These are phyloP conservation scores for Neoaliturus tenellus DNA, from an alignment of 2,888 invertebrate genomes.

Conservation along the genomic window DNA sequence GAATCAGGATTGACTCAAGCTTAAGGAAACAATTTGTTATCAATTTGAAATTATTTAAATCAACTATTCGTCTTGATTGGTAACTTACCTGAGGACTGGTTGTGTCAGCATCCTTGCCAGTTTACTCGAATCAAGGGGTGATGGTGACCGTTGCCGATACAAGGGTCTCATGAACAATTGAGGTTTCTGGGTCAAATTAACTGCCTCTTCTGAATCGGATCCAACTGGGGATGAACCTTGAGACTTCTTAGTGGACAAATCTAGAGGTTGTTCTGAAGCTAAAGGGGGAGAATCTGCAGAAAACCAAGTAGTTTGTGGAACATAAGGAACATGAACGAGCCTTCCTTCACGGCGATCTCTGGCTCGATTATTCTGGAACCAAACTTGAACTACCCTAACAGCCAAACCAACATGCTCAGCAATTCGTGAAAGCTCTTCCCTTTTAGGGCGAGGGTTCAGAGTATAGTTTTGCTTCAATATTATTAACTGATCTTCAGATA, in stretches of 20 bases:
- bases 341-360: conserved; percentile 86
- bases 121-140: conserved; percentile 73
- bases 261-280: conserved; percentile 87
- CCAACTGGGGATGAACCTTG: conserved; percentile 78
- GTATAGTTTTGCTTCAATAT: conserved; percentile 93
- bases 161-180: conserved; percentile 75
- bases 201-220: conserved; percentile 80
- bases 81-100: conserved; percentile 66
- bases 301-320: conserved; percentile 67
- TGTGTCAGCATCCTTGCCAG: conserved; percentile 74
- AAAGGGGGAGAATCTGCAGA: conserved; percentile 57
- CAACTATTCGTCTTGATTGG: too few species aligned
- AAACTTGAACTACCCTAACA: conserved; percentile 90
- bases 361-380: conserved; percentile 98
- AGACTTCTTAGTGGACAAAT: conserved; percentile 90
- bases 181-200: conserved; percentile 85
- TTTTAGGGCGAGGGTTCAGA: conserved; percentile 93
- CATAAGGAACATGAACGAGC: conserved; percentile 73
- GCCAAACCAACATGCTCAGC: conserved; percentile 82
- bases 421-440: conserved; percentile 94
- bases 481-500: conserved; percentile 95
- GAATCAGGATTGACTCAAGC: too few species aligned
- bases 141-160: conserved; percentile 74
- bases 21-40: too few species aligned
- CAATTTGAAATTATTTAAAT: too few species aligned